phyloP scores from a whole-genome alignment of 2,797 vertebrate species.

The Acanthiza pusilla region DNA sequence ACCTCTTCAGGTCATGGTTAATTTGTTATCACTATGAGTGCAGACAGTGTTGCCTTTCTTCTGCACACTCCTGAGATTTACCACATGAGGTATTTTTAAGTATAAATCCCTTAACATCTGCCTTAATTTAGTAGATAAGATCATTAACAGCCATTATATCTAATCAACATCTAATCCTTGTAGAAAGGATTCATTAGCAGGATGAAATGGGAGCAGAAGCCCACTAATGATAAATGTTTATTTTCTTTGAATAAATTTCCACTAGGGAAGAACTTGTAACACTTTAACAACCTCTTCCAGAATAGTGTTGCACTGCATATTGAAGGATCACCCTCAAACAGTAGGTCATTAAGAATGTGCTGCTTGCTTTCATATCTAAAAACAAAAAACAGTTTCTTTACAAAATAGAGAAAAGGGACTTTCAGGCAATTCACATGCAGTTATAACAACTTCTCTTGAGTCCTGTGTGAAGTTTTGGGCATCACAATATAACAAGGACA shows the following conservation, averaged over 20 bases:
- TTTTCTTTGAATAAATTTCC: constrained; percentile 65
- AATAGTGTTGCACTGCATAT: background rate
- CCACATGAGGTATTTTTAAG: constrained; percentile 73
- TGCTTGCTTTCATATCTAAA: background rate
- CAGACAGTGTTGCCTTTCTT: constrained; percentile 62
- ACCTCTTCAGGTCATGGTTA: constrained; percentile 65
- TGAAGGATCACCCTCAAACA: background rate
- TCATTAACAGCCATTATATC: constrained; percentile 79
- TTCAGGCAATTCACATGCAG: background rate
- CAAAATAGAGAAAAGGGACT: background rate
- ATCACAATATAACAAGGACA: background rate
- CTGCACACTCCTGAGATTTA: constrained; percentile 70
- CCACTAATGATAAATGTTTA: constrained; percentile 68
- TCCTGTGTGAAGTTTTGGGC: background rate
- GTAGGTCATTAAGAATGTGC: background rate
- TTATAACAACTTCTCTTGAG: background rate
- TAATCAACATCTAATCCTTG: constrained; percentile 77
- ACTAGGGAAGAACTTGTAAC: constrained; percentile 12
- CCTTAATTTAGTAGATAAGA: constrained; percentile 77
- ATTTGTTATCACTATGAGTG: constrained; percentile 67
- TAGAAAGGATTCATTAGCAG: constrained; percentile 75
- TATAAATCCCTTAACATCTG: constrained; percentile 80
- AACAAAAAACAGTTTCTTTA: background rate
- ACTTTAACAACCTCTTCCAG: constrained; percentile 11
- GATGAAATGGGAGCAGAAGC: constrained; percentile 65